These are phyloP conservation scores for Panthera uncia DNA, from an alignment of 2,113 vertebrate genomes.

Conservation along the genomic window DNA sequence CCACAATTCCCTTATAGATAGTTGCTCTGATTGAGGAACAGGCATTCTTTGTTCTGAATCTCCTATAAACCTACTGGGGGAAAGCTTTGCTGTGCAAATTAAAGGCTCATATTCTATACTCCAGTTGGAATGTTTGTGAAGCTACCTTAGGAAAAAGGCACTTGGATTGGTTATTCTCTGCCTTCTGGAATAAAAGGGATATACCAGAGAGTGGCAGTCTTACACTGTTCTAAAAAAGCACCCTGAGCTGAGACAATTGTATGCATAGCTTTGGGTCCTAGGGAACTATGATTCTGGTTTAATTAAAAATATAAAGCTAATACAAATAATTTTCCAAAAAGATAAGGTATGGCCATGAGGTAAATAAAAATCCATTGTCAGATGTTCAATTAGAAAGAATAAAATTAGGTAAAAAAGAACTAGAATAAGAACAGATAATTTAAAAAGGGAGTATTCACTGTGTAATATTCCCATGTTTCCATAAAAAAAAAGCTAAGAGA, in stretches of 20 bases:
- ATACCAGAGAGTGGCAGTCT: not conserved
- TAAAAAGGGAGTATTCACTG: not conserved
- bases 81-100: not conserved
- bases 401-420: not conserved
- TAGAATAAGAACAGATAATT: not conserved
- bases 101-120: not conserved
- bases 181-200: not conserved
- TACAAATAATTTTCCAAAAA: not conserved
- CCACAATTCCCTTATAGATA: not conserved
- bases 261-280: not conserved
- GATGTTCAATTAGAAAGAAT: not conserved
- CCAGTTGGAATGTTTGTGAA: not conserved
- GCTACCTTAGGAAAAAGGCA: not conserved
- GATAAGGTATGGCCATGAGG: not conserved
- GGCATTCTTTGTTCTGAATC: not conserved
- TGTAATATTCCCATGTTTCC: not conserved
- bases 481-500: not conserved
- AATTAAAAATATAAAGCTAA: not conserved
- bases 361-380: not conserved
- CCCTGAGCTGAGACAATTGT: not conserved
- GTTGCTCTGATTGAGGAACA: not conserved
- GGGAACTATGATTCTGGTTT: not conserved
- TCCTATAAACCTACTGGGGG: not conserved
- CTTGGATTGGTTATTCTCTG: not conserved
- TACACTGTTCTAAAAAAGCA: not conserved